These are phyloP conservation scores for Trematocara stigmaticum DNA, from an alignment of 2,113 vertebrate genomes.

Conservation along the genomic window DNA sequence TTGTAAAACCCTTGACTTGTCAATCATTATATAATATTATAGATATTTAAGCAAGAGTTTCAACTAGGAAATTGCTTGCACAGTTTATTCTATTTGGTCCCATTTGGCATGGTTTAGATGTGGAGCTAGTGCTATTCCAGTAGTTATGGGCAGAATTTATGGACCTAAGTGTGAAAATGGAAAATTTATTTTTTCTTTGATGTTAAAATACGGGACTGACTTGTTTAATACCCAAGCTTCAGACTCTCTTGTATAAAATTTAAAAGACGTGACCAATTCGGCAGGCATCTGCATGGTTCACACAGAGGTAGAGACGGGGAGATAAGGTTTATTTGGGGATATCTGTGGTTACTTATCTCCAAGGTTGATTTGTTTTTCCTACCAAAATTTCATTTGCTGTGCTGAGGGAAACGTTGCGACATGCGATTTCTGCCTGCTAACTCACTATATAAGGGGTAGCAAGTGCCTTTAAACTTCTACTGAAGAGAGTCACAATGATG, in stretches of 20 bases:
- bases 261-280: background rate
- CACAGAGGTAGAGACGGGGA: constrained; percentile 9
- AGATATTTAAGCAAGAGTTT: background rate
- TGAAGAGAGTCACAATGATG: constrained; percentile 62
- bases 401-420: background rate
- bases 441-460: constrained; percentile 31
- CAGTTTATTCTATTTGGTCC: background rate
- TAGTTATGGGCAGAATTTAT: background rate
- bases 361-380: constrained; percentile 51
- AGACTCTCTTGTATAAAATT: background rate
- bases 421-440: background rate
- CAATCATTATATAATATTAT: background rate
- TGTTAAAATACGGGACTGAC: background rate
- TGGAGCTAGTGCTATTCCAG: background rate
- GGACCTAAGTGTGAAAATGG: background rate
- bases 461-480: background rate
- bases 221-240: background rate
- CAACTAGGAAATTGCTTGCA: background rate
- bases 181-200: rapidly evolving
- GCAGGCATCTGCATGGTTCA: constrained; percentile 56
- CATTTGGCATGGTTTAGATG: background rate
- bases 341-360: constrained; percentile 61
- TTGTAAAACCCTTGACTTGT: background rate
- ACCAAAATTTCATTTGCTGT: background rate
- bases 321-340: constrained; percentile 54